Base-by-base conservation (phyloP, 2,113 vertebrate species). In the Notiomystis cincta region DNA sequence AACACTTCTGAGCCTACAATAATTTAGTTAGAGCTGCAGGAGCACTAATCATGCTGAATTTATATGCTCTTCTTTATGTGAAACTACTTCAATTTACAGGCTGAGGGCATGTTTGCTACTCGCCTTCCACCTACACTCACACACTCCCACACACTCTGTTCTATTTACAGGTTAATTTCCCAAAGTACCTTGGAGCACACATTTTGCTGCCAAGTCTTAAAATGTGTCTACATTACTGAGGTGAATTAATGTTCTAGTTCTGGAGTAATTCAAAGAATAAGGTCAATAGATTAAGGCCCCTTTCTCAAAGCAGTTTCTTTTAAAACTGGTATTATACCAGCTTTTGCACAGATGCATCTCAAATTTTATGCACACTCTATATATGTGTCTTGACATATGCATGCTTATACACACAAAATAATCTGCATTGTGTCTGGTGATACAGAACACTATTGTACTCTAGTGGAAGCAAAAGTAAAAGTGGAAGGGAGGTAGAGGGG, bases 11-110 rank as follows among this genome's bases (percentile, higher is more conserved):
- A 84, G 66, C 67, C 89, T 94, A 90, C 89, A 91, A 78, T 84
- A 95, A 96, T 90, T 95, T 58, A 89, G 61, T 57, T 71, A 45
- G 76, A 93, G 45, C 65, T 91, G 40, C 53, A 95, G 93, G 56
- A 96, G 71, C 28, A 38, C 42, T 69, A 86, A 87, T 85, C 58
- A 69, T 8, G 21, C 88, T 42, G 48, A 94, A 84, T 94, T 87
- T 78, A 58, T 84, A 51, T 69, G 50, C 25, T 87, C 61, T 75
- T 75, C 35, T 57, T 69, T 58, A 82, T 3, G 13, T 6, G 53
- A 87, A 93, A 67, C 42, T 51, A 35, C 73, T 79, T 84, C 27
- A 27, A 4, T 79, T 91, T 30, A 84, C 87, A 71, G 60, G 51
- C 73, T 75, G 69, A 66, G 24, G 35, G 56, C 40, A 45, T 3